Evolutionary conservation across 1,140 invertebrate genomes (phyloP), one percentile per base, ranked within the genome.

Genomic region (Ceratitis capitata): DNA sequence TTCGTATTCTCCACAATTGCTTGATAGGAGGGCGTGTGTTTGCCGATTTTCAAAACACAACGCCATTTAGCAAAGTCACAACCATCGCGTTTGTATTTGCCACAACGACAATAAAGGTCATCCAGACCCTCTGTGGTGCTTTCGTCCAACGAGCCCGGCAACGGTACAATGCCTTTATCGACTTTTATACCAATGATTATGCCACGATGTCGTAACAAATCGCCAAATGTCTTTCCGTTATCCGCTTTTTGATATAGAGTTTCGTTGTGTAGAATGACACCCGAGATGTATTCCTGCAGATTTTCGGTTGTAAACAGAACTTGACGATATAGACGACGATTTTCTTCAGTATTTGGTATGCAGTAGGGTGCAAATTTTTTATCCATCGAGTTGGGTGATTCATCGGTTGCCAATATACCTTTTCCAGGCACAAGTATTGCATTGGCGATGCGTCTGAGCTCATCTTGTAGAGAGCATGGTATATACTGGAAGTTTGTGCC

Each of bases 1-100:
- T 98, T 98, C 35, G 97, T 97, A 91, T 98, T 98, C 91, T 98
- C 97, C 87, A 96, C 84, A 89, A 98, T 98, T 6, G 97, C 42
- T n/a, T 51, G 56, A 64, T 51, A 47, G n/a, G 58, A 32, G 14
- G 84, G 84, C 14, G 49, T 61, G 12, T 84, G 49, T 16, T 84
- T 61, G 5, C 56, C 39, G 23, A 84, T 84, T 35, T 61, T 84
- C 47, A 84, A 32, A 19, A 61, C 53, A 56, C 83, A 84, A 84
- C 83, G 83, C 83, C 83, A 84, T 56, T 84, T 84, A 7, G 83
- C 83, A 61, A 84, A 84, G 14, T 84, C 83, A 23, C 51, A 56
- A 84, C 83, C 83, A 61, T 84, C 83, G 6, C 56, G 26, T 39
- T 84, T 84, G 23, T 84, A 84, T 61, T 84, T 35, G 14, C 39